Percentiles rank a stretch among this genome's conserved stretches.
phyloP scores from a whole-genome alignment of 2,113 vertebrate species.

The Todiramphus chloris region DNA sequence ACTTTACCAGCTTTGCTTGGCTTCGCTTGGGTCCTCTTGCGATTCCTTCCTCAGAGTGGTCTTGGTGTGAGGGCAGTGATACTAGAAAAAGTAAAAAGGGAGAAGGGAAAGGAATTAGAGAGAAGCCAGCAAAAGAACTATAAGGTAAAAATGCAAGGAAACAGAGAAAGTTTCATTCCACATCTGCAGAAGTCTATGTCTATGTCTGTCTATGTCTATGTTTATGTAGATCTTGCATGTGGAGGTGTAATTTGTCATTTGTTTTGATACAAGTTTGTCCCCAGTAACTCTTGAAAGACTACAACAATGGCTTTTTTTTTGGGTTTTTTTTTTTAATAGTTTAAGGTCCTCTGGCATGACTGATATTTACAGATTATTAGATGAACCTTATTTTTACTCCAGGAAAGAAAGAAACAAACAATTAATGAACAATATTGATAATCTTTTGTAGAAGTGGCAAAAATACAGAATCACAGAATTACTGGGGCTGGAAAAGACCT shows the following conservation, averaged over 20 bases:
- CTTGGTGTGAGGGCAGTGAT: not conserved
- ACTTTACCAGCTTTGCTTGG: too few relatives aligned
- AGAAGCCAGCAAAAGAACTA: not conserved
- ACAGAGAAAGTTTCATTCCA: not conserved
- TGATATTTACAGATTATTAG: rapidly evolving
- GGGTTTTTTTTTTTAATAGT: not conserved
- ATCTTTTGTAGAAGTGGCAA: not conserved
- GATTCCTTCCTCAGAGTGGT: not conserved
- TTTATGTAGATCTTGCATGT: not conserved
- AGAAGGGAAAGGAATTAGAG: not conserved
- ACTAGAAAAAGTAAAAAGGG: not conserved
- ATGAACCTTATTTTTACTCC: not conserved
- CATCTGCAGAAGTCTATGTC: not conserved
- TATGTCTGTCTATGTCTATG: too few relatives aligned
- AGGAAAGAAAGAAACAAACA: not conserved
- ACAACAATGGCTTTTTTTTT: not conserved
- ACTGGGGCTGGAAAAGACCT: too few relatives aligned
- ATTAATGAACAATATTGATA: not conserved
- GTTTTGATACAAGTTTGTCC: not conserved
- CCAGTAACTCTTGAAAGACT: not conserved
- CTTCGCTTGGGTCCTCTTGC: too few relatives aligned
- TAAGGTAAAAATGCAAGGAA: not conserved
- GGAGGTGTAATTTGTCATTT: not conserved
- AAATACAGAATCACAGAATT: not conserved
- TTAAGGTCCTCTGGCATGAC: not conserved